Percentiles rank a stretch among this genome's conserved stretches.
Evolutionary conservation across 2,113 vertebrate species (phyloP).

Genomic region (Anarhynchus alexandrinus): DNA sequence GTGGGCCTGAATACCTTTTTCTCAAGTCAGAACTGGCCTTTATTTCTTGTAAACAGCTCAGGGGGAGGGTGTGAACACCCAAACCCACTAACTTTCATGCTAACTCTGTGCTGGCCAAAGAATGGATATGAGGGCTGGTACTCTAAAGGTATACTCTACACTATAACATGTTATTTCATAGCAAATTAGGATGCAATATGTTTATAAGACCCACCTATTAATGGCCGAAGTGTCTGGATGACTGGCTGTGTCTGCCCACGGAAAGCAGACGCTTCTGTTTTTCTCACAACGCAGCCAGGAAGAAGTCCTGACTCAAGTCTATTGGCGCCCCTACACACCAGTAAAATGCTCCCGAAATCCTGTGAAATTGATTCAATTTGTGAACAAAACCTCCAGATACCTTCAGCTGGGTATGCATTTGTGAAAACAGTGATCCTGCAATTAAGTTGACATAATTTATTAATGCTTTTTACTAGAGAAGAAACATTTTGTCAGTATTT

Average conservation of each 20-base stretch:
- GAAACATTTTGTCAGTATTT: neutral
- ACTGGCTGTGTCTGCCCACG: neutral
- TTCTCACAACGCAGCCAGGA: accelerated
- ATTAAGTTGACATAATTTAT: neutral
- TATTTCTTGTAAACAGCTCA: neutral
- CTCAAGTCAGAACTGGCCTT: neutral
- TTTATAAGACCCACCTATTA: neutral
- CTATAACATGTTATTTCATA: neutral
- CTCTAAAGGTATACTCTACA: neutral
- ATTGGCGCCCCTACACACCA: neutral
- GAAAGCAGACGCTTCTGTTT: neutral
- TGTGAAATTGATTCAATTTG: neutral
- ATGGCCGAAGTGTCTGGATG: neutral
- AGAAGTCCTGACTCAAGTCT: neutral
- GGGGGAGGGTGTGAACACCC: neutral
- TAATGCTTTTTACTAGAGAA: neutral
- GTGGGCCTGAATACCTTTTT: neutral
- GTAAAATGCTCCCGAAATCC: neutral
- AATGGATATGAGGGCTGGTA: neutral
- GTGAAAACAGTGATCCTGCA: neutral
- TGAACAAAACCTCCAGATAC: neutral
- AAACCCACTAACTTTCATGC: neutral
- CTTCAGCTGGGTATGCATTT: neutral
- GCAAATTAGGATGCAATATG: neutral
- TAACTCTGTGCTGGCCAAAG: neutral